Conservation (phyloP, 1,140 invertebrate species). For the Drosophila suzukii region DNA sequence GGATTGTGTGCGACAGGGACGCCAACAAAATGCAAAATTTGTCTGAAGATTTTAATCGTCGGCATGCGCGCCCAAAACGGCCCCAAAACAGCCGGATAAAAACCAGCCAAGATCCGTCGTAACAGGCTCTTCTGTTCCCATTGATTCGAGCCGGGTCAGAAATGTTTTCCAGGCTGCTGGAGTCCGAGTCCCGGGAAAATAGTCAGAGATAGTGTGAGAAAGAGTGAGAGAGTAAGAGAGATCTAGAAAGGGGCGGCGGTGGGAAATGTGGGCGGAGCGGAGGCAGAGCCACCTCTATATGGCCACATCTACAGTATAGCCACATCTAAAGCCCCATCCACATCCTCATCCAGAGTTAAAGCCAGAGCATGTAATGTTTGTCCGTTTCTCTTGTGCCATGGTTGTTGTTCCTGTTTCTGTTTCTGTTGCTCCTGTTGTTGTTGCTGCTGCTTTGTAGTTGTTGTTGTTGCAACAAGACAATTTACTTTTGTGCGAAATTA, state of each 20-base stretch:
- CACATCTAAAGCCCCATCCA: conserved; percentile 36
- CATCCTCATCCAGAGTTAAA: conserved; percentile 30
- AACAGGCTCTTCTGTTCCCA: conserved; percentile 68
- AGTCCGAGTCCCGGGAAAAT: conserved; percentile 9
- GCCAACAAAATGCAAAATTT: conserved; percentile 82
- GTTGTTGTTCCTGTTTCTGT: conserved; percentile 31
- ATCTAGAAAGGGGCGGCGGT: conserved; percentile 17
- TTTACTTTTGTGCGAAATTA: conserved; percentile 84
- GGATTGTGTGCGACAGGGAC: conserved; percentile 63
- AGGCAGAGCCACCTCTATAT: conserved; percentile 19
- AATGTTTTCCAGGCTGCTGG: conserved; percentile 69
- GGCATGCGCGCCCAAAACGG: conserved; percentile 78
- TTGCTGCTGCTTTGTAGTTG: conserved; percentile 30
- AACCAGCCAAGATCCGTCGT: conserved; percentile 53
- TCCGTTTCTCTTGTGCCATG: conserved; percentile 78
- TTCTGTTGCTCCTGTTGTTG: conserved; percentile 22
- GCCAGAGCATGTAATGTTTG: conserved; percentile 75
- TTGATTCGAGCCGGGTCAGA: conserved; percentile 59
- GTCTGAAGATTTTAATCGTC: conserved; percentile 82
- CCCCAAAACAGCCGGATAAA: conserved; percentile 49
- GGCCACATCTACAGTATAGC: conserved; percentile 44
- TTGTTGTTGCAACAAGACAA: conserved; percentile 82
- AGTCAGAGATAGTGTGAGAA: neutral
- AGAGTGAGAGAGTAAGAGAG: conserved; percentile 1
- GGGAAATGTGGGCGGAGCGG: conserved; percentile 30